Evolutionary conservation across 2,797 vertebrate genomes (phyloP), one percentile per base, ranked within the genome.

Genomic region (Semaprochilodus insignis): DNA sequence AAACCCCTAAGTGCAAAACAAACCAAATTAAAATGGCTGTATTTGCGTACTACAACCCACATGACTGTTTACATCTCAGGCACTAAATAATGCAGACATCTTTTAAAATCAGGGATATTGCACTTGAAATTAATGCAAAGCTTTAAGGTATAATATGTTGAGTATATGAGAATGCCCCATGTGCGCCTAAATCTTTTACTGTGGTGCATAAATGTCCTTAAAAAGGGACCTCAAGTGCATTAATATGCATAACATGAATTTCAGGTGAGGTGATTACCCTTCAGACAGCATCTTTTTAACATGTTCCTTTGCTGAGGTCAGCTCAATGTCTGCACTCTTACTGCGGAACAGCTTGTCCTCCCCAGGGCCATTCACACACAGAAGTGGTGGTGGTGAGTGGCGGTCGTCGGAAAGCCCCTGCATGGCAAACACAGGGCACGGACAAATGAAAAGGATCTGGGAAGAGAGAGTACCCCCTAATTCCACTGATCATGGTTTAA

Each of bases 221-320:
- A 59, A n/a, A 62, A 11, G 21, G 8, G 8, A 11, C n/a, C 57
- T 60, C n/a, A 13, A 62, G n/a, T 25, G 8, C 10, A 62, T 62
- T 25, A 62, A 40, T 4, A 23, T 16, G 19, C 3, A 77, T 15
- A 27, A 67, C 13, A 14, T 31, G 67, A 48, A 44, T 36, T 40
- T 1, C 19, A 78, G 27, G 27, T 17, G 19, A 16, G 31, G 3
- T 31, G 59, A 15, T 93, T 94, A 99, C 98, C 97, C 97, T 93
- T 99, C 97, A 0, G 98, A 99, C 62, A 97, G 90, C 96, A 99
- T 98, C 94, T 99, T 98, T 92, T 97, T 98, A 74, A 99, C 95
- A 74, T 94, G 89, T 89, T 99, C 97, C 72, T 96, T 96, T 90
- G 99, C 97, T 0, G 90, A 91, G 0, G 93, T 92, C 31, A 96